phyloP scores from a whole-genome alignment of 2,888 invertebrate genomes.

The Meliscaeva auricollis region DNA sequence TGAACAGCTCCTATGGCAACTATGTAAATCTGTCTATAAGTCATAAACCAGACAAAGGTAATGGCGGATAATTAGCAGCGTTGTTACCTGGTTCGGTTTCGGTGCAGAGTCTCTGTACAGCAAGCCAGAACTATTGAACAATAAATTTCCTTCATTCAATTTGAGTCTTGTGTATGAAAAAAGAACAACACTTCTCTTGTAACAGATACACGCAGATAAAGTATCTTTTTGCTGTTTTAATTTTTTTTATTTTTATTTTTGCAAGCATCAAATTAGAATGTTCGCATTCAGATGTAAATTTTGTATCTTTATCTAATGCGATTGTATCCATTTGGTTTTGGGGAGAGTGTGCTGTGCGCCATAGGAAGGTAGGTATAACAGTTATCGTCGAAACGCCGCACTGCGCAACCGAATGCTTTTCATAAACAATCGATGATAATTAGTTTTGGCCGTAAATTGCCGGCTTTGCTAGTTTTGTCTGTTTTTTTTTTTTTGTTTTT shows the following conservation, averaged over 20 bases:
- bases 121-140: constrained; percentile 50
- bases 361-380: constrained; percentile 16
- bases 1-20: constrained; percentile 52
- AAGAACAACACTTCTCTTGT: constrained; percentile 41
- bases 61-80: constrained; percentile 74
- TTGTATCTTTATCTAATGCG: constrained; percentile 68
- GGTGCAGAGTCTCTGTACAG: neutral
- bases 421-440: constrained; percentile 72
- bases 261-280: constrained; percentile 68
- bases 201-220: constrained; percentile 60
- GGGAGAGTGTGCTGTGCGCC: constrained; percentile 7
- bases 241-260: constrained; percentile 17
- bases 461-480: constrained; percentile 25
- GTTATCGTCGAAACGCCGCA: constrained; percentile 29
- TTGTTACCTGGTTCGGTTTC: constrained; percentile 63
- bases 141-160: constrained; percentile 69
- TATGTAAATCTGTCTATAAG: constrained; percentile 71
- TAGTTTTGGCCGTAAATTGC: constrained; percentile 64
- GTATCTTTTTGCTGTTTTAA: constrained; percentile 37
- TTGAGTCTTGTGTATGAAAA: constrained; percentile 11
- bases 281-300: constrained; percentile 72
- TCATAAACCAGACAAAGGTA: constrained; percentile 73
- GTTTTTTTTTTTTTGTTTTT: neutral
- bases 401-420: constrained; percentile 39
- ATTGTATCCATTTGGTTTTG: constrained; percentile 34